Evolutionary conservation across 1,140 invertebrate genomes (phyloP), one percentile per base, ranked within the genome.

Genomic region (Heliconius nattereri): DNA sequence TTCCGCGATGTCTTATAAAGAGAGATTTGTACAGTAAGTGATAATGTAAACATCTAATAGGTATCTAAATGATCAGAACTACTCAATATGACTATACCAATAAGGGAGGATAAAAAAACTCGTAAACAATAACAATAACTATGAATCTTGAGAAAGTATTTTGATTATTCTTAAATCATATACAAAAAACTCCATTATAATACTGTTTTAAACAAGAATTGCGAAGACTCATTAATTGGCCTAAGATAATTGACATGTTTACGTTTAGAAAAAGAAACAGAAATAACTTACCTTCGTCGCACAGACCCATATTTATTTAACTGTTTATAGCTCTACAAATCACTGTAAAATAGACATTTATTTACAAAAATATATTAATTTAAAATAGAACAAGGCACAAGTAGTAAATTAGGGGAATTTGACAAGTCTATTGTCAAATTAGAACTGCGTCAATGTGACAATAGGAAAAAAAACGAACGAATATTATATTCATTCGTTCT

Each of bases 171-270:
- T 29, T 16, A 66, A 29, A 66, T 66, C 8, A 66, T 66, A 5
- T 26, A 29, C 60, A 29, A 29, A 66, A 66, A 66, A 26, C 29
- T 29, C 13, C 60, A 66, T 29, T 29, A 16, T 29, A 26, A 26
- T 9, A n/a, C 23, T 66, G 26, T 66, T 26, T 66, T 26, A 66
- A 29, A 66, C 79, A 75, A 78, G 80, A 83, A 81, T 80, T 71
- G 76, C 76, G 6, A 77, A 70, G 73, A 83, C 80, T 71, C 81
- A 78, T 70, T 82, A 85, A 86, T 83, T 86, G 81, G 85, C 75
- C 80, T 40, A 77, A 83, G 78, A 73, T 89, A 91, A 92, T 92
- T 89, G 89, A 84, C 85, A 90, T 90, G 88, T 92, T 91, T 92
- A 90, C 88, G 76, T 84, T 71, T 76, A 23, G 70, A 73, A 80